A percentile compares a stretch with the other conserved stretches of the same genome.
Conservation (phyloP, 2,888 invertebrate species). For the Rhyacophila evoluta region DNA sequence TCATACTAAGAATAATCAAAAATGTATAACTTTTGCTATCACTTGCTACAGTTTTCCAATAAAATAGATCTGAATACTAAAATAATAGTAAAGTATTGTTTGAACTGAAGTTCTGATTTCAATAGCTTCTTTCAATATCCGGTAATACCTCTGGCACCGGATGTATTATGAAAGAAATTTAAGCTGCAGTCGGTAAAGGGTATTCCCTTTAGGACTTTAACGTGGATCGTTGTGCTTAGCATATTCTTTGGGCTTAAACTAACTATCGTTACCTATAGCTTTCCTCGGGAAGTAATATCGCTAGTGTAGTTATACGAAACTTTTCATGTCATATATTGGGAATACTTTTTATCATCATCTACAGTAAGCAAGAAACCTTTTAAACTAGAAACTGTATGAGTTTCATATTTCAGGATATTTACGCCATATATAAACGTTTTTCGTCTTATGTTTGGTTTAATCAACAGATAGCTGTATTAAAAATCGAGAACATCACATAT, state of each 20-base stretch:
- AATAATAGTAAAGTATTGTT: background rate
- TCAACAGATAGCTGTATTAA: too few species aligned
- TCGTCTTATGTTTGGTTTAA: too few species aligned
- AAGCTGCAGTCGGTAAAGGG: conserved; percentile 6
- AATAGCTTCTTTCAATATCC: conserved; percentile 4
- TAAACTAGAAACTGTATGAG: too few species aligned
- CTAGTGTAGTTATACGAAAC: background rate
- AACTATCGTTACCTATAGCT: background rate
- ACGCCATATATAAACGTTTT: too few species aligned
- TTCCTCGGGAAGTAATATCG: background rate
- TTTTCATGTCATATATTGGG: too few species aligned
- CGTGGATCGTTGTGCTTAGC: background rate
- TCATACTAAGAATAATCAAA: too few species aligned
- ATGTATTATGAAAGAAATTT: conserved; percentile 8
- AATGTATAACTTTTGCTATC: too few species aligned
- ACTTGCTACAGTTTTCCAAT: too few species aligned
- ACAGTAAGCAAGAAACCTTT: too few species aligned
- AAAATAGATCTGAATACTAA: background rate
- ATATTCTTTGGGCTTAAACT: background rate
- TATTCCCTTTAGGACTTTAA: background rate
- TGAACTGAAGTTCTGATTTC: background rate
- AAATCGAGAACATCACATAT: too few species aligned
- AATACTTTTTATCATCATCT: too few species aligned
- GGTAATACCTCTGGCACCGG: conserved; percentile 5
- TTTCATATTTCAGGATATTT: too few species aligned